Evolutionary conservation across 2,113 vertebrate species (phyloP).

Genomic region (Nasalis larvatus): DNA sequence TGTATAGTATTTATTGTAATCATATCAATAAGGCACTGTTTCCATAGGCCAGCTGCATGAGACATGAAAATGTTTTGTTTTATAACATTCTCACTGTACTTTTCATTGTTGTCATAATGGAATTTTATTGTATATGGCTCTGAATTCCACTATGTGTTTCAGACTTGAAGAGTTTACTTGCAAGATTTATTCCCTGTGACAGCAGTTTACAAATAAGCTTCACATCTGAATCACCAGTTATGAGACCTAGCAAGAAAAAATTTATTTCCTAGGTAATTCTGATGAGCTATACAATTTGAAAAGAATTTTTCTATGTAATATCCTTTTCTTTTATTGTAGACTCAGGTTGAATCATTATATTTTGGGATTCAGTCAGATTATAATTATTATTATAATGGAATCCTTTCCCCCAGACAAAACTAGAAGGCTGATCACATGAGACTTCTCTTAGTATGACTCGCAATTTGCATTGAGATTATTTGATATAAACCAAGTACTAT

Average conservation of each 20-base stretch:
- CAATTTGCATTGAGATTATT: neutral
- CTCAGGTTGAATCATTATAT: neutral
- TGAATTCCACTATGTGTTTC: neutral
- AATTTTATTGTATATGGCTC: slow-evolving; percentile 8
- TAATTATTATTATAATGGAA: neutral
- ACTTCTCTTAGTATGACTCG: neutral
- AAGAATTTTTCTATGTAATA: neutral
- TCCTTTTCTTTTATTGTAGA: neutral
- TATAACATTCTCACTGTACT: neutral
- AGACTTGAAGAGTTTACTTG: neutral
- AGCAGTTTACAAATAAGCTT: neutral
- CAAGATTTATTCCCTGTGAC: neutral
- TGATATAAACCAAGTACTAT: neutral
- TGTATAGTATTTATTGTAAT: slow-evolving; percentile 60
- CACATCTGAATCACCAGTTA: neutral
- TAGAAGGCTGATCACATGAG: neutral
- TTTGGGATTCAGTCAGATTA: neutral
- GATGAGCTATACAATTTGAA: neutral
- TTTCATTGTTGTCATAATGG: neutral
- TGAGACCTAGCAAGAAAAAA: neutral
- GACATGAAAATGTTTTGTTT: slow-evolving; percentile 37
- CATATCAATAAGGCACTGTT: slow-evolving; percentile 67
- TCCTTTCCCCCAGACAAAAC: neutral
- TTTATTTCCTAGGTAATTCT: neutral
- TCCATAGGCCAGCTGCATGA: slow-evolving; percentile 64